These are phyloP conservation scores for Gastrophryne carolinensis DNA, from an alignment of 2,797 vertebrate species.

Conservation along the genomic window DNA sequence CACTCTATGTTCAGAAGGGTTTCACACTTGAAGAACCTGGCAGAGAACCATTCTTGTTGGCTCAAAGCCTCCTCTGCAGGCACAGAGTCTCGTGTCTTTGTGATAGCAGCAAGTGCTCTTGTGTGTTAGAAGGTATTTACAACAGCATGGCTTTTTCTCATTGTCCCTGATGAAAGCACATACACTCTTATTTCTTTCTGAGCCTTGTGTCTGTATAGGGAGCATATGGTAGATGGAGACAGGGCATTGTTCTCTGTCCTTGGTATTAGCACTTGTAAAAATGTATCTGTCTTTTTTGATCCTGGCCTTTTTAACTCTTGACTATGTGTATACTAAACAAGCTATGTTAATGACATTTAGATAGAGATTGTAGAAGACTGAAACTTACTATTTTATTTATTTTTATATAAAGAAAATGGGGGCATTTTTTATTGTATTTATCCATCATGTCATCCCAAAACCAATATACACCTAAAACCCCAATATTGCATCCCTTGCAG, in stretches of 20 bases:
- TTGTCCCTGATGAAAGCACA: conserved; percentile 26
- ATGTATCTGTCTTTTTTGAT: not conserved
- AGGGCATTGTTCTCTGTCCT: not conserved
- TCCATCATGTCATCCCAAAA: too few species aligned
- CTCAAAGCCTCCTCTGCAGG: conserved; percentile 12
- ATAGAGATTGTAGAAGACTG: too few species aligned
- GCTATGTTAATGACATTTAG: too few species aligned
- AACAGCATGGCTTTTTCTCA: conserved; percentile 6
- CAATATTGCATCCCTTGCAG: too few species aligned
- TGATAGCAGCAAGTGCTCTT: not conserved
- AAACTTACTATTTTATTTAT: too few species aligned
- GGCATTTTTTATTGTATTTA: too few species aligned
- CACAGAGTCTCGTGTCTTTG: conserved; percentile 2
- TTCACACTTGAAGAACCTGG: not conserved
- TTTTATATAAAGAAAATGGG: too few species aligned
- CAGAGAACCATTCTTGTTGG: not conserved
- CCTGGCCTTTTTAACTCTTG: too few species aligned
- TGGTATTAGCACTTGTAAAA: conserved; percentile 5
- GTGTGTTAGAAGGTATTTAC: conserved; percentile 15
- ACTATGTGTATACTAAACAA: too few species aligned
- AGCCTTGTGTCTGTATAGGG: not conserved
- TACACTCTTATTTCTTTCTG: conserved; percentile 5
- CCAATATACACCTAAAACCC: too few species aligned
- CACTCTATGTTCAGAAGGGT: too few species aligned
- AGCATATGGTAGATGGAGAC: not conserved